A percentile compares a stretch with the other conserved stretches of the same genome.
These are phyloP conservation scores for Agrotis clavis DNA, from an alignment of 2,888 invertebrate genomes.

Conservation along the genomic window DNA sequence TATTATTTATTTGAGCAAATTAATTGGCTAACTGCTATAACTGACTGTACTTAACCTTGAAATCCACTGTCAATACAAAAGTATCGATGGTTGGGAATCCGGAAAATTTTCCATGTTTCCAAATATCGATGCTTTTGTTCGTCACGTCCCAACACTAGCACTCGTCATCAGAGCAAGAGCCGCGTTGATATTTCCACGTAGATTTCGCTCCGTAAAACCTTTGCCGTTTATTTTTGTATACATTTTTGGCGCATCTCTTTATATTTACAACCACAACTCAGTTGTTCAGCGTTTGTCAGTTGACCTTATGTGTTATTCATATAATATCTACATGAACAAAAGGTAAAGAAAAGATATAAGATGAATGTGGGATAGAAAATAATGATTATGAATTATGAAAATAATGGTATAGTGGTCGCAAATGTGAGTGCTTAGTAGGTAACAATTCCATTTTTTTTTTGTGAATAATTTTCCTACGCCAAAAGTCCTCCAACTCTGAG, in stretches of 20 bases:
- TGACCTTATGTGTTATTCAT: conserved; percentile 65
- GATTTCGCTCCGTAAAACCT: conserved; percentile 90
- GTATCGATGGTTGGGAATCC: too few relatives aligned
- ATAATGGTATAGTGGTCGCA: too few relatives aligned
- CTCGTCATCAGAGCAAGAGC: conserved; percentile 89
- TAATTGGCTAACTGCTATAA: too few relatives aligned
- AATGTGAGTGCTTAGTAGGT: too few relatives aligned
- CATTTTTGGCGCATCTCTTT: conserved; percentile 86
- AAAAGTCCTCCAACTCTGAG: too few relatives aligned
- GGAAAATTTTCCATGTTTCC: not conserved
- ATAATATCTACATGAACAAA: conserved; percentile 23
- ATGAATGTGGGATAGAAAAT: too few relatives aligned
- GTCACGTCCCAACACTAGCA: conserved; percentile 77
- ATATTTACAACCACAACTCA: conserved; percentile 81
- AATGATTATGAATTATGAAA: too few relatives aligned
- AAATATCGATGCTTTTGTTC: conserved; percentile 69
- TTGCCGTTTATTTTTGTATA: conserved; percentile 88
- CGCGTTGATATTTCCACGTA: conserved; percentile 90
- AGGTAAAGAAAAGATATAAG: too few relatives aligned
- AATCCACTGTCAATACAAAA: not conserved
- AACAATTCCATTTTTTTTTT: too few relatives aligned
- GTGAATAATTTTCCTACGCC: too few relatives aligned
- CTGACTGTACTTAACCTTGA: too few relatives aligned
- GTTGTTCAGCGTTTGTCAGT: conserved; percentile 70
- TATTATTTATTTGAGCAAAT: too few relatives aligned